Evolutionary conservation across 1,140 invertebrate genomes (phyloP), one percentile per base, ranked within the genome.

Genomic region (Halictus rubicundus): DNA sequence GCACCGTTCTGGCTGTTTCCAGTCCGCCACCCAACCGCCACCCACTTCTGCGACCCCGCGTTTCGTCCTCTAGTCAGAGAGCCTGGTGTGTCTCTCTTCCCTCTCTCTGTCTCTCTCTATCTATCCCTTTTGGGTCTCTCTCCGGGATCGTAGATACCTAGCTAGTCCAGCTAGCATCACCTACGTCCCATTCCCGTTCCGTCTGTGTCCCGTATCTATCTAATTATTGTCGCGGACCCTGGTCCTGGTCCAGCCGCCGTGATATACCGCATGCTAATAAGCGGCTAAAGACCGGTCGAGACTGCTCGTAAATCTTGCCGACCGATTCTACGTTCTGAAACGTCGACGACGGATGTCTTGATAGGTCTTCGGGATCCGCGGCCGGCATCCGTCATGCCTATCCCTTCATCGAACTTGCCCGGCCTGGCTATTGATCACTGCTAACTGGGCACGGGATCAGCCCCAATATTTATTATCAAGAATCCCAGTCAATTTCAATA

Each of bases 211-310:
- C 90, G 88, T 93, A 93, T 93, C 92, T 93, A 92, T 93, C 92
- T 93, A 93, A 93, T 93, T 93, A 93, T 93, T 93, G 90, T 89
- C 92, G 90, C 89, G 91, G 86, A 89, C 85, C 88, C 83, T 76
- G 88, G 84, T n/a, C 60, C 10, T 86, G 85, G 84, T 89, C 89
- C 89, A 76, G 86, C 86, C 70, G 80, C 81, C 76, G 88, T 93
- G 92, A 93, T 93, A 93, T 93, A 93, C 92, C 92, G 91, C 92
- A 93, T 93, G 92, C 92, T 93, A 93, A 93, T 93, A 93, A 93
- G 92, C 92, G 92, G 82, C 92, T 93, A 93, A 93, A 93, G 92
- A 93, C 92, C 88, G 82, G 89, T 89, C 88, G 88, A 74, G 84
- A 80, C 83, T 86, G 80, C 63, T 83, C 87, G 92, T 93, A 93